Evolutionary conservation across 1,140 invertebrate genomes (phyloP).

Genomic region (Lucilia sericata): DNA sequence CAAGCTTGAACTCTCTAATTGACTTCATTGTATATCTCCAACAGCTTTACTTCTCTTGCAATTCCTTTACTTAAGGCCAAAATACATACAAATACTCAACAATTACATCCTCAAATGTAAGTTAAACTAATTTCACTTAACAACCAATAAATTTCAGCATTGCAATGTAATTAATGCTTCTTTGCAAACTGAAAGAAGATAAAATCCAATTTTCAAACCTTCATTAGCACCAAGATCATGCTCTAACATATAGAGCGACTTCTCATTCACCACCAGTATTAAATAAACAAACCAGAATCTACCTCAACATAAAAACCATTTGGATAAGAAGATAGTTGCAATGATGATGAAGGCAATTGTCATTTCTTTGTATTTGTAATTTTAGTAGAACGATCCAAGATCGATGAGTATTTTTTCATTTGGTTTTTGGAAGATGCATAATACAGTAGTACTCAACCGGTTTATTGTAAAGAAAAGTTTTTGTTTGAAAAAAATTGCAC

Average conservation of each 20-base stretch:
- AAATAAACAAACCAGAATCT: conserved; percentile 31
- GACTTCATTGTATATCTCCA: too few species aligned
- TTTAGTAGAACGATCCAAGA: too few species aligned
- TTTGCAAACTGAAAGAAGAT: neutral
- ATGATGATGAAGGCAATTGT: neutral
- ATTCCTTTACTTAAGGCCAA: too few species aligned
- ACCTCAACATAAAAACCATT: conserved; percentile 42
- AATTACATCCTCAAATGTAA: neutral
- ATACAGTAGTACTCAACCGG: conserved; percentile 14
- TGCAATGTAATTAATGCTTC: conserved; percentile 2
- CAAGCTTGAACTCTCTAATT: too few species aligned
- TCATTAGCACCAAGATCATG: conserved; percentile 18
- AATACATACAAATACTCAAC: too few species aligned
- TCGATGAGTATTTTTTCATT: neutral
- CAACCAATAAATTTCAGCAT: conserved; percentile 22
- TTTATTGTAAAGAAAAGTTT: neutral
- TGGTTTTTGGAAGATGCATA: neutral
- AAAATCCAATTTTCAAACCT: neutral
- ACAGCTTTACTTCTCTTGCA: too few species aligned
- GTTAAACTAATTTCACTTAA: conserved; percentile 5
- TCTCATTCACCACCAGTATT: neutral
- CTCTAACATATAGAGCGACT: neutral
- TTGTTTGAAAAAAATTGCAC: too few species aligned
- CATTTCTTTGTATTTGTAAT: too few species aligned
- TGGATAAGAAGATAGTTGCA: conserved; percentile 35